These are phyloP conservation scores for Sebastes dallii DNA, from an alignment of 2,797 vertebrate genomes.

Conservation along the genomic window DNA sequence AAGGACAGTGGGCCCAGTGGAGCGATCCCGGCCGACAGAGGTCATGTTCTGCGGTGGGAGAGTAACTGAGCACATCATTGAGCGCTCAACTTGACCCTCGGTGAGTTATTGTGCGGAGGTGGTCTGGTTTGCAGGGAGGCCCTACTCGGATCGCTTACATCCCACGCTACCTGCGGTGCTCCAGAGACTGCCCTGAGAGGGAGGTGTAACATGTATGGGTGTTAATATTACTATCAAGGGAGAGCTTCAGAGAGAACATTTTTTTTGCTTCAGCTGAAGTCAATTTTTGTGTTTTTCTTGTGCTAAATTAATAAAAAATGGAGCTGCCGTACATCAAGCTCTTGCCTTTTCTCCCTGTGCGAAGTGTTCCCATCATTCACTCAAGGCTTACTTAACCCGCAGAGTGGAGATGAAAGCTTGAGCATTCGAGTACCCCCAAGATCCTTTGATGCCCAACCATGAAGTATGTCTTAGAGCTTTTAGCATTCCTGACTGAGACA, in stretches of 20 bases:
- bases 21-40: constrained; percentile 47
- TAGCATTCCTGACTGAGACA: constrained; percentile 62
- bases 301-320: constrained; percentile 22
- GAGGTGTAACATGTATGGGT: constrained; percentile 13
- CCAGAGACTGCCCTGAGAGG: constrained; percentile 10
- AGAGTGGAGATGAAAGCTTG: constrained; percentile 70
- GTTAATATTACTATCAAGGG: constrained; percentile 30
- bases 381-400: constrained; percentile 63
- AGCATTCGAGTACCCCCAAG: constrained; percentile 56
- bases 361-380: constrained; percentile 68
- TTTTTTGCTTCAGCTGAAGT: constrained; percentile 20
- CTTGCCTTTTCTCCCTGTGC: constrained; percentile 16
- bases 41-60: constrained; percentile 59
- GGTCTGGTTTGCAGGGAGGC: constrained; percentile 41
- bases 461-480: constrained; percentile 72
- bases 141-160: constrained; percentile 55
- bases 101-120: constrained; percentile 64
- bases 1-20: constrained; percentile 53
- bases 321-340: constrained; percentile 11
- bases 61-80: constrained; percentile 59
- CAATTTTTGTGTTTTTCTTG: constrained; percentile 23
- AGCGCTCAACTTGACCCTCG: constrained; percentile 43
- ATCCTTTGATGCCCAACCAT: constrained; percentile 69
- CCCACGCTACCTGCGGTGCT: constrained; percentile 45
- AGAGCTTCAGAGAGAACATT: constrained; percentile 12